Percentiles rank a stretch among this genome's conserved stretches.
Conservation (phyloP, 2,113 vertebrate genomes). For the Cebidichthys violaceus region DNA sequence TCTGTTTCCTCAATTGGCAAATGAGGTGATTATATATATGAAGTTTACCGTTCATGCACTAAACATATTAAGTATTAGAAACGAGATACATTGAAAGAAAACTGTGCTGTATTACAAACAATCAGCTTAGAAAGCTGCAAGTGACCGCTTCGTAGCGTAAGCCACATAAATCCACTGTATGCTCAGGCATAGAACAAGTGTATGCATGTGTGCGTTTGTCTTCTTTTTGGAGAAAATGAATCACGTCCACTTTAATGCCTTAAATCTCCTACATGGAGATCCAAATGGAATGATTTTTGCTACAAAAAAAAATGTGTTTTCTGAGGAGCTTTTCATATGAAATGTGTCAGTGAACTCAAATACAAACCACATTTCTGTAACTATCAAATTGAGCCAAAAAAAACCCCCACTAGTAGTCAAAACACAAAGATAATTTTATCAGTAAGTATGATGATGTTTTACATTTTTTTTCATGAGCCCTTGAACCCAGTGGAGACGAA, state of each 20-base stretch:
- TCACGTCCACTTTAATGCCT: slow-evolving; percentile 26
- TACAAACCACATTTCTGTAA: not conserved
- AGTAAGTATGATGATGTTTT: not conserved
- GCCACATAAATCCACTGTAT: not conserved
- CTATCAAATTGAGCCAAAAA: not conserved
- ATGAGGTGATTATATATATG: not conserved
- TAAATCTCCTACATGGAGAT: slow-evolving; percentile 1
- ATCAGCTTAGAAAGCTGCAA: slow-evolving; percentile 17
- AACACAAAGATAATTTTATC: not conserved
- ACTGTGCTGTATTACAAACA: not conserved
- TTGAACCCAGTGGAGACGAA: not conserved
- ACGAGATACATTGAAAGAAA: not conserved
- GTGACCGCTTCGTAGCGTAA: not conserved
- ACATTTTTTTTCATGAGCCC: not conserved
- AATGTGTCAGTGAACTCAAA: not conserved
- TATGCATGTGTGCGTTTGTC: slow-evolving; percentile 2
- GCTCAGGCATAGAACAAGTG: not conserved
- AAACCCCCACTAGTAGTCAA: not conserved
- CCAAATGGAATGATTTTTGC: not conserved
- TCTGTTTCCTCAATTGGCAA: not conserved
- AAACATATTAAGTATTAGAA: not conserved
- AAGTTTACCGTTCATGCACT: not conserved
- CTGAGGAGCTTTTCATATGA: no score
- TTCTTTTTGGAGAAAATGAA: slow-evolving; percentile 22
- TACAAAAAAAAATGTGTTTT: not conserved